These are phyloP conservation scores for Apamea anceps DNA, from an alignment of 2,888 invertebrate genomes.

Conservation along the genomic window DNA sequence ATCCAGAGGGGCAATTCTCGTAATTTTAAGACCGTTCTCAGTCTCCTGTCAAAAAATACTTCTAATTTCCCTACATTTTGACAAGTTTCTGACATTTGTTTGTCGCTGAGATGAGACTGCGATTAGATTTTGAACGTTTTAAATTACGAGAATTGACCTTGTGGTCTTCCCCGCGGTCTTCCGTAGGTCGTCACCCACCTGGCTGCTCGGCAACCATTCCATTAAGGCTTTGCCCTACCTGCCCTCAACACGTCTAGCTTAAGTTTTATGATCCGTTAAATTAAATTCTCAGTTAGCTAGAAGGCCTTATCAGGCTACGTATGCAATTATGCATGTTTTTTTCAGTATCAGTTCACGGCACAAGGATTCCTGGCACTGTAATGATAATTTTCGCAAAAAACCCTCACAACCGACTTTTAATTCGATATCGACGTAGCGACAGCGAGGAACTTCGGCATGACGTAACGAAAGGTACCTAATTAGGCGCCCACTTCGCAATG, in stretches of 20 bases:
- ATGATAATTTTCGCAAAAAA: conserved; percentile 41
- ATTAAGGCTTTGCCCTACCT: not conserved
- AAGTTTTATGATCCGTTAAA: not conserved
- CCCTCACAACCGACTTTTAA: conserved; percentile 44
- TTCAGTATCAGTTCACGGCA: conserved; percentile 33
- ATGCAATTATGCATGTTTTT: conserved; percentile 16
- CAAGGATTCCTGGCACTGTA: conserved; percentile 18
- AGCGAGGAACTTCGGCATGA: conserved; percentile 44
- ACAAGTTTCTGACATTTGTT: no score
- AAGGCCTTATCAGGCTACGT: not conserved
- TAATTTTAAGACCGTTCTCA: no score
- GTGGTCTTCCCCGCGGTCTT: not conserved
- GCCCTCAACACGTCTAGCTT: not conserved
- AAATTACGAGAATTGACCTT: no score
- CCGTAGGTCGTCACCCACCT: not conserved
- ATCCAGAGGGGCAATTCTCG: no score
- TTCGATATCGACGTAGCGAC: conserved; percentile 56
- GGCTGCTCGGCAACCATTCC: not conserved
- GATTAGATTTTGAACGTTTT: no score
- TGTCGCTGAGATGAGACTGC: no score
- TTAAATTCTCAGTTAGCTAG: not conserved
- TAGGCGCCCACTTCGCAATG: conserved; percentile 59
- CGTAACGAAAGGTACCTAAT: conserved; percentile 53
- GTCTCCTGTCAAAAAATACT: no score
- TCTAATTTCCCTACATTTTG: no score